Percentiles rank a stretch among this genome's conserved stretches.
These are phyloP conservation scores for Pollimyrus isidori DNA, from an alignment of 2,113 vertebrate species.

Conservation along the genomic window DNA sequence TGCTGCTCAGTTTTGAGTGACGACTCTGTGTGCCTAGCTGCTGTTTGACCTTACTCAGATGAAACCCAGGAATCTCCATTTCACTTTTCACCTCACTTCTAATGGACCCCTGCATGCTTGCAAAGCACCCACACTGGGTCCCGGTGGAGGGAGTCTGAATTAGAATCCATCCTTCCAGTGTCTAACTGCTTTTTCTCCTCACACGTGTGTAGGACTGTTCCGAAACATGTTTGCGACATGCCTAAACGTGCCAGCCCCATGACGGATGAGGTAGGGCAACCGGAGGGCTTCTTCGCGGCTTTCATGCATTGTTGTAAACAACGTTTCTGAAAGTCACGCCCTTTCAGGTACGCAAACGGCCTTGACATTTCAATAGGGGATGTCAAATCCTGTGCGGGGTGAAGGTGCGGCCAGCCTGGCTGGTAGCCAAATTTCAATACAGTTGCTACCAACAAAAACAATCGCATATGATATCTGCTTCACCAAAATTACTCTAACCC, in stretches of 20 bases:
- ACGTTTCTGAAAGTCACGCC: neutral
- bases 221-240: neutral
- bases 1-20: neutral
- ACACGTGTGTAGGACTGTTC: neutral
- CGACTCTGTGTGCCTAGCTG: neutral
- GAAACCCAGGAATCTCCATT: neutral
- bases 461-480: neutral
- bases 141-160: neutral
- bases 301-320: neutral
- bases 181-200: neutral
- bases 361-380: neutral
- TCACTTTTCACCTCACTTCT: neutral
- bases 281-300: neutral
- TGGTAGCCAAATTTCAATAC: neutral
- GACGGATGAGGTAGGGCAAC: neutral
- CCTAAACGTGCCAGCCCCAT: neutral
- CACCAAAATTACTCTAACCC: neutral
- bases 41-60: neutral
- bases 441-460: neutral
- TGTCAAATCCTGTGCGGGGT: neutral
- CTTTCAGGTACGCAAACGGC: neutral
- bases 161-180: neutral
- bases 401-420: neutral
- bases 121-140: neutral
- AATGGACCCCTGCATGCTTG: neutral